phyloP scores from a whole-genome alignment of 2,797 vertebrate species.

The Chiroxiphia lanceolata region DNA sequence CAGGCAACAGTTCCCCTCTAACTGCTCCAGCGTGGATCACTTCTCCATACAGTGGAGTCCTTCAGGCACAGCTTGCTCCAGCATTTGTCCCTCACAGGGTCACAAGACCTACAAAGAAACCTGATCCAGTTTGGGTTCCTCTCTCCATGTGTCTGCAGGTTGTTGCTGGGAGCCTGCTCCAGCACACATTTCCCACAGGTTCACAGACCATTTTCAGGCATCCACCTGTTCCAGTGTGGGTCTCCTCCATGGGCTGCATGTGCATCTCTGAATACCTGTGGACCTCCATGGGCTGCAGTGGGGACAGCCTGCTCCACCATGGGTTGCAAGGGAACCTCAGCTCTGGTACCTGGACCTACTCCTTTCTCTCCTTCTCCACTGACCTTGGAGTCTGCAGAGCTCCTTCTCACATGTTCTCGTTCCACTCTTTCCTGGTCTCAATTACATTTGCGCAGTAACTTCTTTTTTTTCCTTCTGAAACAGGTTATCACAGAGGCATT shows the following conservation, averaged over 20 bases:
- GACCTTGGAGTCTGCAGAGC: background rate
- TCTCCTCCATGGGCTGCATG: background rate
- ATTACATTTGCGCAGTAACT: rapidly evolving
- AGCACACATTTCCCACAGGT: background rate
- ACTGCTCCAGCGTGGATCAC: background rate
- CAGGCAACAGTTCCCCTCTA: background rate
- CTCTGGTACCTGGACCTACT: background rate
- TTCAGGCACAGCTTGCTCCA: background rate
- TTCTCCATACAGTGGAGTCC: background rate
- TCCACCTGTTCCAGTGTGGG: background rate
- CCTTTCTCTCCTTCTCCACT: background rate
- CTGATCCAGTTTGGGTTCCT: background rate
- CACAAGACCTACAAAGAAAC: background rate
- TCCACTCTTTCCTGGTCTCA: background rate
- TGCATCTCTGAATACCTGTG: background rate
- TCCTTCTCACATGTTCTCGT: background rate
- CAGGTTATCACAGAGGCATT: background rate
- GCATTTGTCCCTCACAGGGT: rapidly evolving
- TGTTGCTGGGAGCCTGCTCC: background rate
- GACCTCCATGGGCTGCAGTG: background rate
- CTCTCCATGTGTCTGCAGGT: background rate
- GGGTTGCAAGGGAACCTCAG: background rate
- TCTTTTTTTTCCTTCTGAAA: background rate
- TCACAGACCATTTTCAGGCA: background rate
- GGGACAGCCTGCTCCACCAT: background rate